These are phyloP conservation scores for Caenorhabditis sp. DNA, from an alignment of 2,888 invertebrate species.

Conservation along the genomic window DNA sequence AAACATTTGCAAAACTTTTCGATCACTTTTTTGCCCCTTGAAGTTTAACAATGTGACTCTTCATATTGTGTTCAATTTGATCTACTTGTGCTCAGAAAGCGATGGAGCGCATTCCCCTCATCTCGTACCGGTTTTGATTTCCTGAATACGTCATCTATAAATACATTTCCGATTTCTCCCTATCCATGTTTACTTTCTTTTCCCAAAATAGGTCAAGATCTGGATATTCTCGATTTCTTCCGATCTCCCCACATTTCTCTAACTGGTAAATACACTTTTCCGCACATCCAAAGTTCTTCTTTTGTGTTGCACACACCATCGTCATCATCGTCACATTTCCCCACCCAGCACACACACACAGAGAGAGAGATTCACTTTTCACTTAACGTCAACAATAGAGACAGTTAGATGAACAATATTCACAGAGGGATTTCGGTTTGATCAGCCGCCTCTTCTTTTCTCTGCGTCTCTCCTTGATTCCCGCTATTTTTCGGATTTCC, in stretches of 20 bases:
- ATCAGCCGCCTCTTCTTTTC: slow-evolving; percentile 44
- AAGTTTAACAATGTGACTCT: too few species aligned
- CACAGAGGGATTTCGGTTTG: slow-evolving; percentile 50
- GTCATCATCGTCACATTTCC: slow-evolving; percentile 4
- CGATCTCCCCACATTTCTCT: not conserved
- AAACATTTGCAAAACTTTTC: not conserved
- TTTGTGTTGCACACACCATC: slow-evolving; percentile 28
- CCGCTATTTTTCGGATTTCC: slow-evolving; percentile 6
- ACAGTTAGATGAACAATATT: slow-evolving; percentile 41
- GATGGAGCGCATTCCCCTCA: too few species aligned
- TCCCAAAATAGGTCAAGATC: slow-evolving; percentile 57
- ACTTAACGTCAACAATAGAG: slow-evolving; percentile 44
- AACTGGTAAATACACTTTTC: not conserved
- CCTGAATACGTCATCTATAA: not conserved
- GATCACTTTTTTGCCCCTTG: too few species aligned
- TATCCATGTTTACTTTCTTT: slow-evolving; percentile 15
- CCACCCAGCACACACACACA: not conserved
- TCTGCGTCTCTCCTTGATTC: slow-evolving; percentile 2
- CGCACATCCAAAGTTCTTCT: slow-evolving; percentile 16
- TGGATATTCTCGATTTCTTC: slow-evolving; percentile 14
- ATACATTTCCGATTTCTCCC: not conserved
- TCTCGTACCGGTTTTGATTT: not conserved
- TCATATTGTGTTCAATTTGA: not conserved
- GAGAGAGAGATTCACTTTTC: slow-evolving; percentile 7
- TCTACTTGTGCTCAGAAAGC: too few species aligned